Evolutionary conservation across 2,113 vertebrate species (phyloP).

Genomic region (Struthidea cinerea): DNA sequence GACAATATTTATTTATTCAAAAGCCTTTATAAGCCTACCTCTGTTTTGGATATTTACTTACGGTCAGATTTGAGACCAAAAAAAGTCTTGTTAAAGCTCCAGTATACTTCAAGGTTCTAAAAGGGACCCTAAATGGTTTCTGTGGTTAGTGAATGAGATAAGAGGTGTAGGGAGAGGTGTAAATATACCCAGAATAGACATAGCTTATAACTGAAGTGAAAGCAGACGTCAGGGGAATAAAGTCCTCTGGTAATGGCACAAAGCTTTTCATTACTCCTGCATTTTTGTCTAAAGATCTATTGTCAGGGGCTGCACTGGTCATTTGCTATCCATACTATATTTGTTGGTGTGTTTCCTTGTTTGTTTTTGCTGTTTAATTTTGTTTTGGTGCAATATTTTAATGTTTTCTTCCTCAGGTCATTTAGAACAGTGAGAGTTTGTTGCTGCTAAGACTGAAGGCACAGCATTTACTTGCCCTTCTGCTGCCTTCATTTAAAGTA

Average conservation of each 20-base stretch:
- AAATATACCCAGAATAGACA: conserved; percentile 46
- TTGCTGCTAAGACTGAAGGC: conserved; percentile 59
- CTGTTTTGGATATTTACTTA: conserved; percentile 47
- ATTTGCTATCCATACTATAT: background rate
- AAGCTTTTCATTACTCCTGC: conserved; percentile 56
- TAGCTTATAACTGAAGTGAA: conserved; percentile 37
- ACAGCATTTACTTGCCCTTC: conserved; percentile 44
- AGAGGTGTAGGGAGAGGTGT: background rate
- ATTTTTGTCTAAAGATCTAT: conserved; percentile 46
- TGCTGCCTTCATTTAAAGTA: conserved; percentile 47
- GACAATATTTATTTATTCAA: conserved; percentile 25
- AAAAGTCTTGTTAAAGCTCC: conserved; percentile 18
- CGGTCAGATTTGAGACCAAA: conserved; percentile 19
- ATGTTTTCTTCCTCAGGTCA: conserved; percentile 70
- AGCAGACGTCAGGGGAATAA: background rate
- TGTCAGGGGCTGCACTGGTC: conserved; percentile 52
- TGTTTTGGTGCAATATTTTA: conserved; percentile 73
- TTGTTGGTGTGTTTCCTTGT: conserved; percentile 18
- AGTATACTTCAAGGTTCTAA: conserved; percentile 34
- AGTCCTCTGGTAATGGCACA: conserved; percentile 46
- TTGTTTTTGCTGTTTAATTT: conserved; percentile 51
- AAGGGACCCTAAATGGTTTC: conserved; percentile 40
- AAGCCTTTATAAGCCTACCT: conserved; percentile 70
- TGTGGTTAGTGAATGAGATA: conserved; percentile 22
- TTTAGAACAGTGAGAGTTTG: conserved; percentile 52